A percentile compares a stretch with the other conserved stretches of the same genome.
These are phyloP conservation scores for Mustela nigripes DNA, from an alignment of 2,113 vertebrate species.

Conservation along the genomic window DNA sequence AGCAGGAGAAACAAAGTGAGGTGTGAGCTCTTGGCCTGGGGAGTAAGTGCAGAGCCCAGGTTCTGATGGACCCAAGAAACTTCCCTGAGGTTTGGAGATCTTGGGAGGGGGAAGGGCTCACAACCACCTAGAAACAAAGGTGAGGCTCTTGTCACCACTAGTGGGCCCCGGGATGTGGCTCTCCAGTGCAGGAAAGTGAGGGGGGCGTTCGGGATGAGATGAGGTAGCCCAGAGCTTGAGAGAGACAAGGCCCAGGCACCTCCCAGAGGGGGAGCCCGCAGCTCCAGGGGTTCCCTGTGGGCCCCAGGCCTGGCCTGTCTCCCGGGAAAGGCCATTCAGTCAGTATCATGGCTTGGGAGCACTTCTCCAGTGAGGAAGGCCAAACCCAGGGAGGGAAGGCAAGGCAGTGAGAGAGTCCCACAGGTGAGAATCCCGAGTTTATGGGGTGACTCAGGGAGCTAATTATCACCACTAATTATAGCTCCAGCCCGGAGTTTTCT, in stretches of 20 bases:
- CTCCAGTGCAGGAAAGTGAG: neutral
- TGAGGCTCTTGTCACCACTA: neutral
- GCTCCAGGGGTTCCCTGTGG: neutral
- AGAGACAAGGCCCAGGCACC: neutral
- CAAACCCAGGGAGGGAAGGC: neutral
- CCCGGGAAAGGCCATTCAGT: neutral
- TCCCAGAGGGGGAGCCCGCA: neutral
- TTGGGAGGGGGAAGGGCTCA: neutral
- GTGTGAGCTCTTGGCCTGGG: fast-evolving
- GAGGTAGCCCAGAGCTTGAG: neutral
- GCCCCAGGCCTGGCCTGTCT: neutral
- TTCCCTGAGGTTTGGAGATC: neutral
- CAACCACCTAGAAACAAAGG: neutral
- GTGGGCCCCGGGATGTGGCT: neutral
- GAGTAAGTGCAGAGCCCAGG: neutral
- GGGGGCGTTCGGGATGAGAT: neutral
- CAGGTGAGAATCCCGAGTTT: slow-evolving; percentile 51
- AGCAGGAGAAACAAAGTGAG: neutral
- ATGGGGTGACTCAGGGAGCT: slow-evolving; percentile 69
- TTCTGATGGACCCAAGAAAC: neutral
- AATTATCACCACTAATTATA: slow-evolving; percentile 60
- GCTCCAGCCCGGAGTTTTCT: neutral
- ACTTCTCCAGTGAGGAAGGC: neutral
- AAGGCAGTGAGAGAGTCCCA: neutral
- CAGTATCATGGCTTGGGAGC: neutral